Conservation (phyloP, 2,888 invertebrate species). For the Perizoma affinitatum region DNA sequence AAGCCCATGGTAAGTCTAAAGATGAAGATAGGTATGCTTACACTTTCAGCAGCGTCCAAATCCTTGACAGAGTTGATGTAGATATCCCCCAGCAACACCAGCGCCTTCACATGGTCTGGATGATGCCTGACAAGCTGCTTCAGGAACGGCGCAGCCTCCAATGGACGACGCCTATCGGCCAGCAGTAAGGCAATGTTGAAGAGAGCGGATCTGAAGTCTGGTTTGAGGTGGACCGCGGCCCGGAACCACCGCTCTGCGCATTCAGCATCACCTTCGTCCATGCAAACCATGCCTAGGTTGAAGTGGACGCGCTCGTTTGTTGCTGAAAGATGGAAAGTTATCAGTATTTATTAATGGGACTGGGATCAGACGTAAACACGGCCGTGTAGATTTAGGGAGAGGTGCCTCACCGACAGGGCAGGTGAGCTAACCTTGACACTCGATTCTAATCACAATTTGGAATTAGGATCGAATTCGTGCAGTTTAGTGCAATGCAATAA, state of each 20-base stretch:
- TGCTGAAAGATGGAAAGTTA: constrained; percentile 59
- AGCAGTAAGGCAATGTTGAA: constrained; percentile 96
- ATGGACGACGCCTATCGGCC: constrained; percentile 93
- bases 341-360: too few species aligned
- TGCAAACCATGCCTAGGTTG: constrained; percentile 97
- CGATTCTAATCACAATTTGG: too few species aligned
- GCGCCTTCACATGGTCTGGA: constrained; percentile 96
- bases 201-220: constrained; percentile 95
- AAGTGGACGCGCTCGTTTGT: constrained; percentile 96
- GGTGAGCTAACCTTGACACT: too few species aligned
- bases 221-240: constrained; percentile 93
- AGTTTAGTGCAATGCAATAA: too few species aligned
- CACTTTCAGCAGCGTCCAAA: constrained; percentile 96
- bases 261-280: constrained; percentile 95
- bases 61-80: constrained; percentile 98
- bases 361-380: too few species aligned
- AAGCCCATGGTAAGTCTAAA: too few species aligned
- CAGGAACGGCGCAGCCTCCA: constrained; percentile 96
- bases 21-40: constrained; percentile 66
- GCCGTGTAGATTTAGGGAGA: too few species aligned
- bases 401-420: too few species aligned
- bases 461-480: too few species aligned
- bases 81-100: constrained; percentile 96
- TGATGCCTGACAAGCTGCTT: constrained; percentile 95
- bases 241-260: constrained; percentile 96